Evolutionary conservation across 2,113 vertebrate genomes (phyloP).

Genomic region (Platycercus adscitus): DNA sequence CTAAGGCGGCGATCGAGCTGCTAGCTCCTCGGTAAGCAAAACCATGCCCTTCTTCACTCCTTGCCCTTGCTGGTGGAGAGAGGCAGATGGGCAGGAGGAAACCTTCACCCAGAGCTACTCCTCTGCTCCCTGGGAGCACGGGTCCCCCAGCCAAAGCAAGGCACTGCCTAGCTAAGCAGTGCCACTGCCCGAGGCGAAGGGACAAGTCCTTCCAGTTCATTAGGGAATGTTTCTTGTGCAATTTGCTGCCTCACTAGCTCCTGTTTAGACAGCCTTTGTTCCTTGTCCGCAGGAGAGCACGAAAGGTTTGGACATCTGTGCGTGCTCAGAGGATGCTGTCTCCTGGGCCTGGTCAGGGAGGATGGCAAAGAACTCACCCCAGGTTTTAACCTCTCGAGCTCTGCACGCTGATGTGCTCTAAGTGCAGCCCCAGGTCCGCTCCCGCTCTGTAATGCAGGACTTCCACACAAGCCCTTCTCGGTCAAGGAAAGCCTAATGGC

Average conservation of each 20-base stretch:
- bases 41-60: background rate
- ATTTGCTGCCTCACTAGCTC: slow-evolving; percentile 67
- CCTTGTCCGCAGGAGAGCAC: background rate
- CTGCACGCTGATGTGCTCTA: background rate
- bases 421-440: background rate
- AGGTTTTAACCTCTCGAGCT: background rate
- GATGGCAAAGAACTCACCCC: background rate
- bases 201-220: slow-evolving; percentile 72
- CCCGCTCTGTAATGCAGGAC: background rate
- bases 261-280: slow-evolving; percentile 64
- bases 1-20: background rate
- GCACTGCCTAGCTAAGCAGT: slow-evolving; percentile 21
- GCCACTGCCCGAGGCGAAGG: slow-evolving; percentile 2
- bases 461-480: background rate
- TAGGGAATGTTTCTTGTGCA: slow-evolving; percentile 60
- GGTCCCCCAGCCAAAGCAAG: background rate
- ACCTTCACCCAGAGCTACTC: background rate
- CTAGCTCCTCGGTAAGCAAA: background rate
- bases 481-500: background rate
- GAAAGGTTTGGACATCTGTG: background rate
- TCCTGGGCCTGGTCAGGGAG: background rate
- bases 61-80: background rate
- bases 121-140: background rate
- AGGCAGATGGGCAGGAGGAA: background rate
- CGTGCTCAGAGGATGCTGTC: background rate